These are phyloP conservation scores for Theretra japonica DNA, from an alignment of 2,888 invertebrate species.

Conservation along the genomic window DNA sequence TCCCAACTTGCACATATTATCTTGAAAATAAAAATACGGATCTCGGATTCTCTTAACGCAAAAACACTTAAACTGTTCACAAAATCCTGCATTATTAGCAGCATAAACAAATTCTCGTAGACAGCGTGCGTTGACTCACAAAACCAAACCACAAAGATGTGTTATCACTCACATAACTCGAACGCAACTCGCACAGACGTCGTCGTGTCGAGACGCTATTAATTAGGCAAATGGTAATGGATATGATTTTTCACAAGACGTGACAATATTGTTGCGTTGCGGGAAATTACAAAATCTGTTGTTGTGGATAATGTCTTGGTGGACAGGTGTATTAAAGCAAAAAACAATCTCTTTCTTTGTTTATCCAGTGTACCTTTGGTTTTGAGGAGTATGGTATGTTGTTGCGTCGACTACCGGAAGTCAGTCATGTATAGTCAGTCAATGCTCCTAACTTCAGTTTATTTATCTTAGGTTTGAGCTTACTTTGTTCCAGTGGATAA, in stretches of 20 bases:
- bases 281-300: not conserved
- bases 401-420: not conserved
- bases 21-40: not conserved
- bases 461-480: no score
- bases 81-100: conserved; percentile 16
- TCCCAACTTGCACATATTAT: no score
- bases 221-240: conserved; percentile 40
- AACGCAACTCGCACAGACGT: conserved; percentile 22
- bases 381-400: no score
- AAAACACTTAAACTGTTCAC: not conserved
- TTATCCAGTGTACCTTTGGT: no score
- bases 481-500: no score
- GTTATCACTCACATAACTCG: conserved; percentile 20
- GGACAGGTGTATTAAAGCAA: not conserved
- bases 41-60: not conserved
- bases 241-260: conserved; percentile 38
- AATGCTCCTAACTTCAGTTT: no score
- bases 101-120: conserved; percentile 8
- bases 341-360: no score
- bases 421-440: no score
- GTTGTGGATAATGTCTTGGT: not conserved
- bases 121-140: conserved; percentile 9
- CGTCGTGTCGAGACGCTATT: conserved; percentile 17
- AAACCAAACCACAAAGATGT: not conserved
- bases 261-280: conserved; percentile 56